A percentile compares a stretch with the other conserved stretches of the same genome.
Conservation (phyloP, 2,888 invertebrate species). For the Parthenolecanium corni region DNA sequence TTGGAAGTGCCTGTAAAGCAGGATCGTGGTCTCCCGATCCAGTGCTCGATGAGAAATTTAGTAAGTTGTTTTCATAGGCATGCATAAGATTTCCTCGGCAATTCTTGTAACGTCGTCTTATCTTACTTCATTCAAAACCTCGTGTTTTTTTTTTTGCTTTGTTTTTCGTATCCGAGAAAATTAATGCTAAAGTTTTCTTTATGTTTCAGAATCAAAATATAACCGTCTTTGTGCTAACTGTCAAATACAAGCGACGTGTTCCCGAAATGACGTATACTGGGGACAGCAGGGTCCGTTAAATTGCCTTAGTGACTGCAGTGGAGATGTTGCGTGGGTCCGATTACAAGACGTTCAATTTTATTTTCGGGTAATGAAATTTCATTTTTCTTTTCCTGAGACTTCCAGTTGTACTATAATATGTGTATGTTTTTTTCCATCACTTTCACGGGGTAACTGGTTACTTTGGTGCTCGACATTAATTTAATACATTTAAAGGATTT, state of each 20-base stretch:
- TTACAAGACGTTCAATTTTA: constrained; percentile 54
- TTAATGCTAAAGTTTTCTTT: background rate
- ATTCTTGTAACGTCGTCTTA: too few relatives aligned
- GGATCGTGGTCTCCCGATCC: constrained; percentile 68
- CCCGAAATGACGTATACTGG: constrained; percentile 62
- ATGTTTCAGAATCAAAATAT: constrained; percentile 48
- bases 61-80: constrained; percentile 40
- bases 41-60: constrained; percentile 51
- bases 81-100: background rate
- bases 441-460: too few relatives aligned
- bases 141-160: too few relatives aligned
- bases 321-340: constrained; percentile 73
- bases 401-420: too few relatives aligned
- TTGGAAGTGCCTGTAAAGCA: constrained; percentile 70
- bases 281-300: constrained; percentile 68
- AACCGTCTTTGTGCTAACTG: constrained; percentile 63
- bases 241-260: constrained; percentile 49
- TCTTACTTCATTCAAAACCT: too few relatives aligned
- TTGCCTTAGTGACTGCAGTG: constrained; percentile 65
- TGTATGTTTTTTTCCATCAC: too few relatives aligned
- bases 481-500: too few relatives aligned
- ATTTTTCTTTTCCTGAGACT: constrained; percentile 19
- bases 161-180: too few relatives aligned
- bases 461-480: too few relatives aligned
- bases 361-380: constrained; percentile 46